These are phyloP conservation scores for Isurus oxyrinchus DNA, from an alignment of 2,113 vertebrate species.

Conservation along the genomic window DNA sequence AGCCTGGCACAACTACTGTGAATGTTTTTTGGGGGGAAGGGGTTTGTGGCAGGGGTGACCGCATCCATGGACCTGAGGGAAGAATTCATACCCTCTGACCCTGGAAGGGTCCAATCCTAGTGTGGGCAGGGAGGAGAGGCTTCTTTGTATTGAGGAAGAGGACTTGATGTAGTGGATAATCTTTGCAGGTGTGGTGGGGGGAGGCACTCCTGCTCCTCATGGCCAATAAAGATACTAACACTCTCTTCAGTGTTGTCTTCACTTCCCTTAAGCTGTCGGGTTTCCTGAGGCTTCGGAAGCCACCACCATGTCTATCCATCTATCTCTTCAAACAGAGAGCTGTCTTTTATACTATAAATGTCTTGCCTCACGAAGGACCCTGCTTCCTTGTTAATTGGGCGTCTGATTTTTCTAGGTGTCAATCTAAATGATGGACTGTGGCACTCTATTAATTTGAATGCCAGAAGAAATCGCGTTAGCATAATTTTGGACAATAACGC, in stretches of 20 bases:
- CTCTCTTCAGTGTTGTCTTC: background rate
- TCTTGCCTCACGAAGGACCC: background rate
- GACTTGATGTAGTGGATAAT: background rate
- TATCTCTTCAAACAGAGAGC: constrained; percentile 18
- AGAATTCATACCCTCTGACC: background rate
- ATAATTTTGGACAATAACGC: constrained; percentile 73
- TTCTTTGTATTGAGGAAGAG: background rate
- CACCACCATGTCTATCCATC: background rate
- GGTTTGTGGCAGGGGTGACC: background rate
- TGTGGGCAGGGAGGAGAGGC: background rate
- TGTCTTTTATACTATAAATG: background rate
- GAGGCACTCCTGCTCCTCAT: background rate
- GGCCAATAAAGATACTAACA: too few species aligned
- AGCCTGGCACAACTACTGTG: background rate
- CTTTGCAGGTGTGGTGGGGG: background rate
- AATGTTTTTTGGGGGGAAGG: background rate
- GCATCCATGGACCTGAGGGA: background rate
- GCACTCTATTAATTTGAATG: constrained; percentile 77
- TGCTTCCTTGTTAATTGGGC: background rate
- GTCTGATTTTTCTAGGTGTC: constrained; percentile 58
- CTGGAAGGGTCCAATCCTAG: background rate
- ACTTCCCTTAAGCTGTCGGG: background rate
- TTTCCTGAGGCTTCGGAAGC: background rate
- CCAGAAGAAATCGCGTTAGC: constrained; percentile 69
- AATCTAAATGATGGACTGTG: constrained; percentile 82